Percentiles rank a stretch among this genome's conserved stretches.
Conservation (phyloP, 2,113 vertebrate genomes). For the Gnathonemus longibarbis region DNA sequence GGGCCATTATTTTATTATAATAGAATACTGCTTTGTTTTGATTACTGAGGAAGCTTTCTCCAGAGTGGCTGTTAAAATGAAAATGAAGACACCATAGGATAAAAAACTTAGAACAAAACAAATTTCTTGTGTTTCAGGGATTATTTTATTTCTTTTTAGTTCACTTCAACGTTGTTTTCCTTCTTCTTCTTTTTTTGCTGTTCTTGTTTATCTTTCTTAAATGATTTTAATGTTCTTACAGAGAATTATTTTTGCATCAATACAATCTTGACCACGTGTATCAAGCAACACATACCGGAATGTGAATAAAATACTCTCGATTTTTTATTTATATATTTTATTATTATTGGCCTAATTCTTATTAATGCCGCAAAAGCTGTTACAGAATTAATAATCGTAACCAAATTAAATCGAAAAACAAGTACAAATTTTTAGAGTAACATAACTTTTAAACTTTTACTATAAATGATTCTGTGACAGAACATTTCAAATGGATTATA, state of each 20-base stretch:
- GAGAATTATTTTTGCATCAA: slow-evolving; percentile 12
- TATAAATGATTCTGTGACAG: neutral
- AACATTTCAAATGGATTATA: neutral
- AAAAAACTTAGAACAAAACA: neutral
- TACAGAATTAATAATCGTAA: neutral
- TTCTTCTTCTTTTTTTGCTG: neutral
- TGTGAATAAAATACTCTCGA: neutral
- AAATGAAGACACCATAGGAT: neutral
- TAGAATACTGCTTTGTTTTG: neutral
- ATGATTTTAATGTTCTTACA: neutral
- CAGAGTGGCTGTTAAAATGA: neutral
- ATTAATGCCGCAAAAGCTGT: neutral
- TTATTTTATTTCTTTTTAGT: neutral
- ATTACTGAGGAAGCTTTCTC: neutral
- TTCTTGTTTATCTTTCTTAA: slow-evolving; percentile 5
- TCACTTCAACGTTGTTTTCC: neutral
- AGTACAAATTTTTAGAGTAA: neutral
- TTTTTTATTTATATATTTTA: neutral
- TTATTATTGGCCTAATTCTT: neutral
- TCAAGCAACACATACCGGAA: slow-evolving; percentile 2
- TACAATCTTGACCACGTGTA: neutral
- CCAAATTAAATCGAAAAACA: neutral
- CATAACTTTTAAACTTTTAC: neutral
- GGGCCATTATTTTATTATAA: neutral
- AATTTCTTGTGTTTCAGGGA: neutral